These are phyloP conservation scores for Isoperla grammatica DNA, from an alignment of 2,888 invertebrate genomes.

Conservation along the genomic window DNA sequence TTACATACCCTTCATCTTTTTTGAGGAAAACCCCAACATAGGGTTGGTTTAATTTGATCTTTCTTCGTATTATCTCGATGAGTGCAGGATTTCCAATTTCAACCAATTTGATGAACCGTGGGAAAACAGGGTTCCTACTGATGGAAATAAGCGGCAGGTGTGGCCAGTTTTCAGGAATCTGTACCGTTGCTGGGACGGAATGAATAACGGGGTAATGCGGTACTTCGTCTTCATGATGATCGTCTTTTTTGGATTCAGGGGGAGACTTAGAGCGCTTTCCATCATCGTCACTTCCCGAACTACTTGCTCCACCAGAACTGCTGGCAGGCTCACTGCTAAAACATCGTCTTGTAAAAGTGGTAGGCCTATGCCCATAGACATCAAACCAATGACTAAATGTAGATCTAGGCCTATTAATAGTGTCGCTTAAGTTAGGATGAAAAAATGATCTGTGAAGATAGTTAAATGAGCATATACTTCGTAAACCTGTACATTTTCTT, in stretches of 20 bases:
- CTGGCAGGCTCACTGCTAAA: not conserved
- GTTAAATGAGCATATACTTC: too few relatives aligned
- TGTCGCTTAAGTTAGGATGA: too few relatives aligned
- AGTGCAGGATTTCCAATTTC: slow-evolving; percentile 85
- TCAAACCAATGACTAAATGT: not conserved
- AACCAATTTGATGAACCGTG: slow-evolving; percentile 94
- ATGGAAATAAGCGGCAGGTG: slow-evolving; percentile 94
- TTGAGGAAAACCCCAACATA: slow-evolving; percentile 97
- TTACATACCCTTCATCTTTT: slow-evolving; percentile 72
- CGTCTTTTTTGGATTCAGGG: not conserved
- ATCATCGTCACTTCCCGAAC: slow-evolving; percentile 12
- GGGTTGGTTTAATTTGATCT: slow-evolving; percentile 93
- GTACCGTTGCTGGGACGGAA: slow-evolving; percentile 76
- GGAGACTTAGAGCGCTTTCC: not conserved
- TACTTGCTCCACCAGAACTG: not conserved
- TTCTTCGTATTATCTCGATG: slow-evolving; percentile 84
- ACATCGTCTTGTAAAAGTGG: not conserved
- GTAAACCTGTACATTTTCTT: too few relatives aligned
- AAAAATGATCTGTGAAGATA: too few relatives aligned
- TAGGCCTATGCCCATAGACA: too few relatives aligned
- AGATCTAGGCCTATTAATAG: too few relatives aligned
- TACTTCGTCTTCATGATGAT: not conserved
- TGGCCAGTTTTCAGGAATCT: slow-evolving; percentile 95
- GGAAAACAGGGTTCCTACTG: slow-evolving; percentile 92
- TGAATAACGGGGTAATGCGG: slow-evolving; percentile 22